These are phyloP conservation scores for Myiopsitta monachus DNA, from an alignment of 2,113 vertebrate genomes.

Conservation along the genomic window DNA sequence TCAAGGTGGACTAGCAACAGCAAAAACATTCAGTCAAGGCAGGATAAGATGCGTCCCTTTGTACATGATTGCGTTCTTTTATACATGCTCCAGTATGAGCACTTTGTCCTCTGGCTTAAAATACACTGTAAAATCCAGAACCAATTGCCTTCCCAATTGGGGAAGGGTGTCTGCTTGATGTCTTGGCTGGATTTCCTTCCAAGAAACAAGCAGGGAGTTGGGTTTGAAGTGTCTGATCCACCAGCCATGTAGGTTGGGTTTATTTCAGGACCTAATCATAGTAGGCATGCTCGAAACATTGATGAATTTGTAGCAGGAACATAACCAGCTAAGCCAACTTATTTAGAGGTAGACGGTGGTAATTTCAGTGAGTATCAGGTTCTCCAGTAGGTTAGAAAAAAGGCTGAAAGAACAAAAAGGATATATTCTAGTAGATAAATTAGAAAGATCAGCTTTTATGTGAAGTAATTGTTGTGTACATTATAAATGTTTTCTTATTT, in stretches of 20 bases:
- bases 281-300: not conserved
- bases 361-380: not conserved
- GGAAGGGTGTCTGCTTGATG: not conserved
- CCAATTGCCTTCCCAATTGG: not conserved
- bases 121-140: not conserved
- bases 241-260: not conserved
- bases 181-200: not conserved
- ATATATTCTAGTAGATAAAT: not conserved
- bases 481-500: not conserved
- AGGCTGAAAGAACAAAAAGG: not conserved
- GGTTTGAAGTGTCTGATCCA: not conserved
- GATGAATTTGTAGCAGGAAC: not conserved
- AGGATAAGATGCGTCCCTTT: not conserved
- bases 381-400: not conserved
- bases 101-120: not conserved
- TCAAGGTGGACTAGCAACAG: not conserved
- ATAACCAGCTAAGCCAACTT: not conserved
- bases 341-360: not conserved
- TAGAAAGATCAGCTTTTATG: not conserved
- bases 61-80: too few relatives aligned
- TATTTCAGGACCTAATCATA: not conserved
- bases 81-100: fast-evolving
- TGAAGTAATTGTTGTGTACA: not conserved
- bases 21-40: not conserved
- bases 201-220: too few relatives aligned